Percentiles rank a stretch among this genome's conserved stretches.
phyloP scores from a whole-genome alignment of 2,113 vertebrate species.

The Protobothrops flavoviridis region DNA sequence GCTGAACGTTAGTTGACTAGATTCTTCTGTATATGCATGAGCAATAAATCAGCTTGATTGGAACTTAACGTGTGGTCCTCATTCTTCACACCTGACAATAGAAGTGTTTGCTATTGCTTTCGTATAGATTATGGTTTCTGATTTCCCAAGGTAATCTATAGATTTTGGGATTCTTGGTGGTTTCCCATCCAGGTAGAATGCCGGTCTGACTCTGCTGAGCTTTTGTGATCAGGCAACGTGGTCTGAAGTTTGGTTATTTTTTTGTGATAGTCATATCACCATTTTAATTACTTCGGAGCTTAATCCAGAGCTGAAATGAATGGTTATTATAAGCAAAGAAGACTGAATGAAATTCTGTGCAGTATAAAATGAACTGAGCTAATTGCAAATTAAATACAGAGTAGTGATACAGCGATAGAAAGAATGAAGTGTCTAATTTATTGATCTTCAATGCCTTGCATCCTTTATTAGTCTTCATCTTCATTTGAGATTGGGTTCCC shows the following conservation, averaged over 20 bases:
- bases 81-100: neutral
- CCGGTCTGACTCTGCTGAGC: neutral
- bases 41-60: neutral
- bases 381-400: neutral
- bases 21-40: neutral
- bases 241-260: neutral
- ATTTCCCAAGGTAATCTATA: neutral
- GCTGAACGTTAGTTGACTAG: neutral
- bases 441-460: neutral
- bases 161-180: neutral
- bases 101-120: neutral
- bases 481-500: neutral
- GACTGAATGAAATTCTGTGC: neutral
- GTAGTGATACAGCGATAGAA: neutral
- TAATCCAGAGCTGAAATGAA: slow-evolving; percentile 31
- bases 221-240: neutral
- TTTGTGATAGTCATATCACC: neutral
- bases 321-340: neutral
- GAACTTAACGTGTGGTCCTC: neutral
- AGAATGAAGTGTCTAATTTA: neutral
- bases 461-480: neutral
- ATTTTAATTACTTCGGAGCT: slow-evolving; percentile 18
- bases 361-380: neutral
- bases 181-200: neutral
- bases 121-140: neutral